A percentile compares a stretch with the other conserved stretches of the same genome.
Conservation (phyloP, 2,797 vertebrate genomes). For the Ceryle rudis region DNA sequence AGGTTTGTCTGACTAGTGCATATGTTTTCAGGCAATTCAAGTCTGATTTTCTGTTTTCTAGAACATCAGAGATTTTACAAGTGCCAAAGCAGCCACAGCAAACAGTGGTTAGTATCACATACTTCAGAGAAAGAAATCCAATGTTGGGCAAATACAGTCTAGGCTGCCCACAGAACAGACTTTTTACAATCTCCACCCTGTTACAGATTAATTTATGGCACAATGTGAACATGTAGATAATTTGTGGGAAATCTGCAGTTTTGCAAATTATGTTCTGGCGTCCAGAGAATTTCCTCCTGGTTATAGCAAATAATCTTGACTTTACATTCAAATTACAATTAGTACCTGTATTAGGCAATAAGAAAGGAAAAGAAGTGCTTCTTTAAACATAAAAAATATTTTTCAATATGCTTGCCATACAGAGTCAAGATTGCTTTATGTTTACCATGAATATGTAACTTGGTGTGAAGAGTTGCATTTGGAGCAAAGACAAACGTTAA, state of each 20-base stretch:
- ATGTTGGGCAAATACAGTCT: not conserved
- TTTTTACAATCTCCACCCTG: not conserved
- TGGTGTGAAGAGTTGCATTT: not conserved
- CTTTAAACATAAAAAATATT: not conserved
- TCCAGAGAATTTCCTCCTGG: not conserved
- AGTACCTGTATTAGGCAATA: not conserved
- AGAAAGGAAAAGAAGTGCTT: not conserved
- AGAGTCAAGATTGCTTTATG: not conserved
- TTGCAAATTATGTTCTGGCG: not conserved
- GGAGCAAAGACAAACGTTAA: not conserved
- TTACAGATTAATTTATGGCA: not conserved
- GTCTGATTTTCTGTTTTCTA: not conserved
- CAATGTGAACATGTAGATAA: not conserved
- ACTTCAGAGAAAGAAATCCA: constrained; percentile 1
- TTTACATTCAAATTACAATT: not conserved
- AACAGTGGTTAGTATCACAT: not conserved
- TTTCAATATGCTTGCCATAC: not conserved
- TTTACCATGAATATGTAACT: not conserved
- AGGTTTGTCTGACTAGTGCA: not conserved
- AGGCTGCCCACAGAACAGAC: not conserved
- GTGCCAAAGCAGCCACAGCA: not conserved
- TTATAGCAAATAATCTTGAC: not conserved
- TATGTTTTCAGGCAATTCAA: not conserved
- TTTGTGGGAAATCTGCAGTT: not conserved
- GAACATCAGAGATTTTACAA: not conserved